phyloP scores from a whole-genome alignment of 1,140 invertebrate species.

The Zeugodacus cucurbitae region DNA sequence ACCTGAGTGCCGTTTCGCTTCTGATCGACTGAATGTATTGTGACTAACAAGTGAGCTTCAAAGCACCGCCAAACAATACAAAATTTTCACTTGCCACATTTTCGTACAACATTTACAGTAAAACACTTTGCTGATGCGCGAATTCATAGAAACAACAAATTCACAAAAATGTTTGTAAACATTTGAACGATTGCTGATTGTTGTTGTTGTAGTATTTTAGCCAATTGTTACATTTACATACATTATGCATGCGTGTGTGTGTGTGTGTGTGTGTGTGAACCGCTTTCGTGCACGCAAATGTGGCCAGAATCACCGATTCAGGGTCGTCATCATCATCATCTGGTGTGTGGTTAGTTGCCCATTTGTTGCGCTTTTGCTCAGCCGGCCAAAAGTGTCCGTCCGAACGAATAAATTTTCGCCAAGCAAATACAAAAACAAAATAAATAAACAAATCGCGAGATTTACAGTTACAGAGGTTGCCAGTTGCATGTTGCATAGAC shows the following conservation, averaged over 20 bases:
- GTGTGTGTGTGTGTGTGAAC: background rate
- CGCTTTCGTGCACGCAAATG: background rate
- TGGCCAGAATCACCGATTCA: constrained; percentile 1
- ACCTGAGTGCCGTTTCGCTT: constrained; percentile 47
- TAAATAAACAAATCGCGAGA: background rate
- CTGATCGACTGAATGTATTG: constrained; percentile 45
- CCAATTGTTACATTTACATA: constrained; percentile 15
- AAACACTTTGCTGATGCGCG: constrained; percentile 29
- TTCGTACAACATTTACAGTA: constrained; percentile 35
- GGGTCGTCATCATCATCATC: background rate
- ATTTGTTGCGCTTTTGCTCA: background rate
- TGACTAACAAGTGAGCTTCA: constrained; percentile 45
- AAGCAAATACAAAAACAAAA: background rate
- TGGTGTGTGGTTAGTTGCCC: background rate
- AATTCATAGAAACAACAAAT: constrained; percentile 43
- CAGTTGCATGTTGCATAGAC: background rate
- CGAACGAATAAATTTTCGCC: background rate
- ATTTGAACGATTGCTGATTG: background rate
- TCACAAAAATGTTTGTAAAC: constrained; percentile 36
- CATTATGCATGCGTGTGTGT: background rate
- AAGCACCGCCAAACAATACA: constrained; percentile 4
- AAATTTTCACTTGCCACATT: constrained; percentile 13
- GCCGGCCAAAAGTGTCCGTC: constrained; percentile 3
- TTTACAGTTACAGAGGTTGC: background rate
- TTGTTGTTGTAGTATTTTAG: background rate